Evolutionary conservation across 2,113 vertebrate genomes (phyloP).

Genomic region (Fregata magnificens): DNA sequence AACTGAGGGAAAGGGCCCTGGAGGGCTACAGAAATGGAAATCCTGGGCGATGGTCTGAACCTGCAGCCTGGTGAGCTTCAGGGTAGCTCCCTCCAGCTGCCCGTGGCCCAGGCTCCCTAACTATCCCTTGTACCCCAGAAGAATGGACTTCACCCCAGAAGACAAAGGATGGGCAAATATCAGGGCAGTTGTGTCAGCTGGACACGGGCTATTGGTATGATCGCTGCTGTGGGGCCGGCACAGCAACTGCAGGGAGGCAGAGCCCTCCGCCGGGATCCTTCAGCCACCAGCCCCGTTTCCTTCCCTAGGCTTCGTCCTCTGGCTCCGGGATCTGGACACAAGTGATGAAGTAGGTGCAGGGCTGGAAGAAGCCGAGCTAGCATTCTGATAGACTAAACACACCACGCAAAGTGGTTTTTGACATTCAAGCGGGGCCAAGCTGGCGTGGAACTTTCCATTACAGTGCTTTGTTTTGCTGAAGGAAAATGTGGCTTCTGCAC

Average conservation of each 20-base stretch:
- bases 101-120: neutral
- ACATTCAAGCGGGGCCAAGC: conserved; percentile 17
- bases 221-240: neutral
- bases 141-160: neutral
- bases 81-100: neutral
- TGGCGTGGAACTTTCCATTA: conserved; percentile 45
- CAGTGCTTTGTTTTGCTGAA: conserved; percentile 32
- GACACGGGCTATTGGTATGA: too few species aligned
- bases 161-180: neutral
- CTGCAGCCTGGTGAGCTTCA: neutral
- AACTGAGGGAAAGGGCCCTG: too few species aligned
- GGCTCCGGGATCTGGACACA: fast-evolving
- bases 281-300: neutral
- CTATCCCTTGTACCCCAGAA: too few species aligned
- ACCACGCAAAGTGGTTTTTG: neutral
- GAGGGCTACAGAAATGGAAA: neutral
- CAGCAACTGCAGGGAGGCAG: neutral
- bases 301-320: neutral
- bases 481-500: conserved; percentile 12
- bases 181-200: neutral
- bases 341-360: neutral
- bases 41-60: fast-evolving
- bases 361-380: neutral
- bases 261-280: neutral
- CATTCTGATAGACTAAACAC: conserved; percentile 26